Evolutionary conservation across 1,140 invertebrate species (phyloP).

Genomic region (Cydia fagiglandana): DNA sequence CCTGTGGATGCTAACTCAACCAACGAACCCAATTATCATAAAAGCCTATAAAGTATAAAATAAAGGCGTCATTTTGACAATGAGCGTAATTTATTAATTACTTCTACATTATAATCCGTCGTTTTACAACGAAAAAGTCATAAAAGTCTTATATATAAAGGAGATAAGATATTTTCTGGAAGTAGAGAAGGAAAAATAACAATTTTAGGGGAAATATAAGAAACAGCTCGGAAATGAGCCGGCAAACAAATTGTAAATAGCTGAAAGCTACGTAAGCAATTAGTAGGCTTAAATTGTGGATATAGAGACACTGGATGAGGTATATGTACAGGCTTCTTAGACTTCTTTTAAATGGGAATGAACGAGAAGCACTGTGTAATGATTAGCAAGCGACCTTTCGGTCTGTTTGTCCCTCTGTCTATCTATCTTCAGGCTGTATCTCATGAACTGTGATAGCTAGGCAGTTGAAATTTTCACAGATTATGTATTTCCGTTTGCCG

Average conservation of each 20-base stretch:
- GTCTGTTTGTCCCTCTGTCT: no score
- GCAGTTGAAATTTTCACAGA: no score
- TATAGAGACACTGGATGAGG: not conserved
- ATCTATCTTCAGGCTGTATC: no score
- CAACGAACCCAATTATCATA: slow-evolving; percentile 10
- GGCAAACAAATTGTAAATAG: slow-evolving; percentile 27
- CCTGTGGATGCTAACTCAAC: not conserved
- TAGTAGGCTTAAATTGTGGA: slow-evolving; percentile 26
- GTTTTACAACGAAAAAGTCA: not conserved
- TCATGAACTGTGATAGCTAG: no score
- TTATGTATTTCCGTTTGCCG: no score
- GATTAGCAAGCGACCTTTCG: no score
- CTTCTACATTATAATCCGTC: not conserved
- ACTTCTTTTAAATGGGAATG: no score
- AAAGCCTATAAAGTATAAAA: slow-evolving; percentile 6
- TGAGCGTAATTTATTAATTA: slow-evolving; percentile 16
- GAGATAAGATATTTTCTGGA: not conserved
- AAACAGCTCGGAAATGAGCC: slow-evolving; percentile 4
- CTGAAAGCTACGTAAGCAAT: slow-evolving; percentile 21
- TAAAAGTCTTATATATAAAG: not conserved
- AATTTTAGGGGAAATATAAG: not conserved
- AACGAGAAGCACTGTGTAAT: no score
- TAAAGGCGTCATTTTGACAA: not conserved
- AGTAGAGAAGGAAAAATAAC: not conserved
- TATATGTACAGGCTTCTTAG: not conserved